Evolutionary conservation across 2,113 vertebrate species (phyloP), one percentile per base, ranked within the genome.

Genomic region (Paratilapia polleni): DNA sequence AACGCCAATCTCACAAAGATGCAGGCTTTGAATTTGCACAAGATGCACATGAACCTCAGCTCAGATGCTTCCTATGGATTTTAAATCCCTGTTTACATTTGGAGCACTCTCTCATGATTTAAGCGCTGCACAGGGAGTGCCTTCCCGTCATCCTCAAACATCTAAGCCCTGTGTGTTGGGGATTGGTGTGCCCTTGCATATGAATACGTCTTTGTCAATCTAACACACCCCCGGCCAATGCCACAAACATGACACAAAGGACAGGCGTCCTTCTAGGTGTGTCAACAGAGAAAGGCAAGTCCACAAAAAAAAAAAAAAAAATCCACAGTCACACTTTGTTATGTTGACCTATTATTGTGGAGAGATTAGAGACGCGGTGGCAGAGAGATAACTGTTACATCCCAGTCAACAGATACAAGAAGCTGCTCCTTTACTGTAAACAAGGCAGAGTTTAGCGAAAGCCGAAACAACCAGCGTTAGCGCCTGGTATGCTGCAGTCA

Each of bases 161-260:
- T 62, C 64, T 22, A 58, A 84, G 38, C 31, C 24, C 20, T 20
- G 52, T 52, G n/a, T 78, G 80, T 78, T 66, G 2, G 20, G 36
- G 66, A 57, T 26, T 31, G 77, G 38, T 22, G 36, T 28, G 56
- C 75, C 43, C 77, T 77, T 61, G 24, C 59, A 31, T 56, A 22
- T n/a, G 17, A 80, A 52, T 2, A 2, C 0, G 3, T 86, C 82
- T 81, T 54, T 87, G 84, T 87, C 60, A 47, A 13, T 58, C 26
- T 34, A 11, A 66, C 76, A 88, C 85, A 73, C 20, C 73, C 58
- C 15, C 1, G 10, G 26, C 49, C 79, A 52, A 74, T 83, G 76
- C 68, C 20, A 22, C 78, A 58, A 68, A 75, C 11, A 56, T 15
- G 0, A 58, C 88, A 87, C 80, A 91, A 92, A 88, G 59, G 79